Base-by-base conservation (phyloP, 2,888 invertebrate genomes). In the Leptopilina drosophilae region DNA sequence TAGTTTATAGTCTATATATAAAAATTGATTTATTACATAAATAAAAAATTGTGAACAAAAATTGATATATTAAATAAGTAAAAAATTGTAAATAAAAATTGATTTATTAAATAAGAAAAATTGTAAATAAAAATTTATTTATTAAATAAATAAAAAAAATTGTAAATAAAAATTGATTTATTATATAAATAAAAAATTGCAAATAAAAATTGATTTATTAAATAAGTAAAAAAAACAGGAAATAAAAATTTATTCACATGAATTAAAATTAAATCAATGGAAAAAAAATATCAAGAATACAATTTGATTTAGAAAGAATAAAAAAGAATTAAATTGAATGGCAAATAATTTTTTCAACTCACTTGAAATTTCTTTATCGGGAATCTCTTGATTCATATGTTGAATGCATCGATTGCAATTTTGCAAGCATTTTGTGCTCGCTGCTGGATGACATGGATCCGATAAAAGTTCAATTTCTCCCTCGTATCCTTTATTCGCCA, bases 401-500 rank as follows among this genome's bases (percentile, higher is more conserved):
- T 90, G 87, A 42, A 89, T 81, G 77, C 91, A 92, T 64, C 92
- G 91, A 20, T 90, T 87, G 87, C 94, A 94, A 83, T 93, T 93
- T 82, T 93, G 92, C 82, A 89, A 91, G 86, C 94, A 94, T 82
- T 92, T 92, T 12, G 89, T 92, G 82, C 91, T 92, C 9, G 89
- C 89, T 2, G 92, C 91, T 12, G 92, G 91, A 82, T 92, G 90
- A 78, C 91, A 91, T 3, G 90, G 89, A 78, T 93, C 93, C 8
- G 93, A 92, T 20, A 94, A 90, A 15, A 94, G 87, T 14, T 93
- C 93, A 67, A 95, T 92, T 89, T 95, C 95, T 0, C 94, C 95
- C 81, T 94, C 93, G 87, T 95, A 95, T 15, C 95, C 94, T 64
- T 93, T 93, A 87, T 95, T 95, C 12, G 92, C 91, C 11, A 95